Base-by-base conservation (phyloP, 2,888 invertebrate species). In the Cheilosia soror region DNA sequence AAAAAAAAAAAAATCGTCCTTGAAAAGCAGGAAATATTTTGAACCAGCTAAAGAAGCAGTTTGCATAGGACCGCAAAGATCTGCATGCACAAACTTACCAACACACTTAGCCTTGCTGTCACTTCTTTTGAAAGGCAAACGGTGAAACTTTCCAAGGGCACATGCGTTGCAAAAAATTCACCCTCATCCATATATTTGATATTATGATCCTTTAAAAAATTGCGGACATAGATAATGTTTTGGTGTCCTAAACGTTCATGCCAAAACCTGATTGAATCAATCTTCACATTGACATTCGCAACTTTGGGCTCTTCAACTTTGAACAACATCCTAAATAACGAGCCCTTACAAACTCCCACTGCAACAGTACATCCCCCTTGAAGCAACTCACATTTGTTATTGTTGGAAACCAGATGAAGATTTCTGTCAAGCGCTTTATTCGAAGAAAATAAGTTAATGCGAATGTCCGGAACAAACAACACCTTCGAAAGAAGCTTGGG, bases 231-330 rank as follows among this genome's bases (percentile, higher is more conserved):
- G 4, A 27, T 31, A 29, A 87, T 62, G 42, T 87, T 84, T 76
- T 89, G 88, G 44, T 88, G 88, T 4, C 78, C 82, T 27, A 89
- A 47, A 6, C 87, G 31, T 47, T 88, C 88, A 80, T 89, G 88
- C 89, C 88, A 89, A 4, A 83, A 11, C 47, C 87, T 60, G 40
- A 87, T 47, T 4, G 80, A 73, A 53, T 86, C 75, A 13, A 71
- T 49, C 42, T 49, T 68, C 9, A 49, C 49, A 51, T 66, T 76
- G 15, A 47, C 15, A 44, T 75, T 71, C 20, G 66, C 73, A 49
- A 31, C n/a, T 33, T 13, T 29, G 11, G 31, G 37, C 33, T 60
- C 40, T 6, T 60, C 33, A 2, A 85, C 85, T 53, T 60, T 83
- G 25, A 81, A 65, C 13, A 66, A 27, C 20, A 88, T 44, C 55